Percentiles rank a stretch among this genome's conserved stretches.
phyloP scores from a whole-genome alignment of 2,797 vertebrate genomes.

The Syndactyla subalaris region DNA sequence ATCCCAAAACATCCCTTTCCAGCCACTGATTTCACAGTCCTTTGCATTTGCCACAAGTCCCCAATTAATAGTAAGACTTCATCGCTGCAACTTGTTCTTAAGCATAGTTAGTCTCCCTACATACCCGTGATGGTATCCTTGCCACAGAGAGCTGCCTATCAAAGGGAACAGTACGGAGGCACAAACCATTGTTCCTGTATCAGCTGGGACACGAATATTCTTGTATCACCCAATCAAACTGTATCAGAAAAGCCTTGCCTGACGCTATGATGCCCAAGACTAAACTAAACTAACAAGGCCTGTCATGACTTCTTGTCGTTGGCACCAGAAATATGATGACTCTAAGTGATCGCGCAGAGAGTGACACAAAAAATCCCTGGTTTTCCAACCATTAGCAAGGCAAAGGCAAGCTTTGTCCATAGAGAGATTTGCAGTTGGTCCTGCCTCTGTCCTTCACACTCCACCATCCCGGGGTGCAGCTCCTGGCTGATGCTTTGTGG shows the following conservation, averaged over 20 bases:
- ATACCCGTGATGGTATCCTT: rapidly evolving
- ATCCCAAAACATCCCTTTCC: background rate
- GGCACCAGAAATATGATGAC: background rate
- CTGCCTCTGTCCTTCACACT: background rate
- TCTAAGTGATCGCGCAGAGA: background rate
- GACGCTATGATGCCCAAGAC: background rate
- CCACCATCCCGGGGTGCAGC: background rate
- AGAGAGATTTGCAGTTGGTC: background rate
- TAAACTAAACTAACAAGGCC: background rate
- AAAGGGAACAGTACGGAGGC: background rate
- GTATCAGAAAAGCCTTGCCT: background rate
- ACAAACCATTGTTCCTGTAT: background rate
- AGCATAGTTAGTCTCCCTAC: background rate
- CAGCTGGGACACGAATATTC: background rate
- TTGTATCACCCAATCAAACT: background rate
- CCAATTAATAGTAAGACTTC: background rate
- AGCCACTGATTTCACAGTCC: background rate
- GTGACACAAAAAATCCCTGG: background rate
- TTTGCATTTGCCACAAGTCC: background rate
- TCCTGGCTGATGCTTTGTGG: background rate
- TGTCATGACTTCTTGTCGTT: background rate
- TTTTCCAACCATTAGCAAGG: background rate
- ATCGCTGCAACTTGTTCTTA: background rate
- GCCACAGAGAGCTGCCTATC: rapidly evolving
- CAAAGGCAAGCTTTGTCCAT: background rate